Percentiles rank a stretch among this genome's conserved stretches.
Evolutionary conservation across 2,797 vertebrate genomes (phyloP).

Genomic region (Enteromius paludinosus): DNA sequence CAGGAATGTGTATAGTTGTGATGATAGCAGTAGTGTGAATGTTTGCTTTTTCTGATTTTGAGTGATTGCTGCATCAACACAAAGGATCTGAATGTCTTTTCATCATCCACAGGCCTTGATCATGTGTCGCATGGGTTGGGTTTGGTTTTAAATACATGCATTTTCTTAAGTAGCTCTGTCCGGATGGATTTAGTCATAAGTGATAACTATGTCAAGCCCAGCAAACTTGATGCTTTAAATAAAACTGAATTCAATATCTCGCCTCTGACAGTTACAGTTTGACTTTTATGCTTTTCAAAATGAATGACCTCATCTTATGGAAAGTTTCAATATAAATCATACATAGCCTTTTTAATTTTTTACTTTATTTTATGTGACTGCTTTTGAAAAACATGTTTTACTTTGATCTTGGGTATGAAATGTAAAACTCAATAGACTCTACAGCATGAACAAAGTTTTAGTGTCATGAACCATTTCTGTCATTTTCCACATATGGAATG

Average conservation of each 20-base stretch:
- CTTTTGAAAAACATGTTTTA: neutral
- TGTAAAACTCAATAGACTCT: neutral
- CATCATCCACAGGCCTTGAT: conserved; percentile 12
- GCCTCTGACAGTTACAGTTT: neutral
- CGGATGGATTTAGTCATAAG: conserved; percentile 18
- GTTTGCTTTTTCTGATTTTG: conserved; percentile 23
- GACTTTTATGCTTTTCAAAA: neutral
- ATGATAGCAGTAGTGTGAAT: conserved; percentile 24
- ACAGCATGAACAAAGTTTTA: neutral
- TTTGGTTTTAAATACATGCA: conserved; percentile 17
- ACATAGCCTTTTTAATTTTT: neutral
- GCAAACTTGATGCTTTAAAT: conserved; percentile 41
- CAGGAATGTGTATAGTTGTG: conserved; percentile 34
- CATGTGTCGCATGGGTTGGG: neutral
- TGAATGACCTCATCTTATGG: neutral
- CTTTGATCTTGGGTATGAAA: neutral
- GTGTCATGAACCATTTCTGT: neutral
- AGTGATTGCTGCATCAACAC: conserved; percentile 26
- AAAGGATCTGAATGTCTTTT: conserved; percentile 27
- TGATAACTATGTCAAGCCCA: conserved; percentile 25
- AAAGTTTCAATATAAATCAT: neutral
- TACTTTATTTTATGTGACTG: neutral
- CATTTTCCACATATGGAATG: neutral
- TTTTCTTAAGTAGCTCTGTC: neutral
- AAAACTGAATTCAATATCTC: conserved; percentile 29